Base-by-base conservation (phyloP, 2,797 vertebrate genomes). In the Helostoma temminkii region DNA sequence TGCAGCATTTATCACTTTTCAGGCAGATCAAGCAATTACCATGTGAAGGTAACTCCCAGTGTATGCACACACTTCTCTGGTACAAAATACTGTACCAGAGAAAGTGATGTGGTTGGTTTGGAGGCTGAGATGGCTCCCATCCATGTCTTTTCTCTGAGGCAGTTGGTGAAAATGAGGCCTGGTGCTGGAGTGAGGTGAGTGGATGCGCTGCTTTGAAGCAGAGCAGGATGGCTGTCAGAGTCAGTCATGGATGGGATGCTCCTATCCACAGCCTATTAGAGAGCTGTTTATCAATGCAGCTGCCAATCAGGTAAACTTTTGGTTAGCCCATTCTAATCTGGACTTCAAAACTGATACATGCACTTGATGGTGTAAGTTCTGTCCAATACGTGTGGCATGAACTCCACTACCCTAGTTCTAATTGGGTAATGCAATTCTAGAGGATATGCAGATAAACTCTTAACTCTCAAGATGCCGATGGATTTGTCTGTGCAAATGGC, bases 241-340 rank as follows among this genome's bases (percentile, higher is more conserved):
- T 70, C 86, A 89, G 90, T 92, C 93, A 92, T 89, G 88, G 83
- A 90, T 89, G 90, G 88, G 84, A 87, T 89, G 81, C 80, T 92
- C 81, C 78, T 80, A 80, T 89, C 85, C 79, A 76, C 80, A 84
- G 86, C 86, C 89, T 90, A 91, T 93, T 92, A 92, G 88, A 82
- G 83, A 83, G 82, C 83, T 88, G 88, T 89, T 91, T 91, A 92
- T 90, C 90, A 92, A 87, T 91, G 88, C 76, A 82, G 78, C 86
- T 81, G 83, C 75, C 84, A 88, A 85, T 92, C 81, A 82, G 83
- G 65, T 37, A 49, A 52, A 63, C 75, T 83, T 53, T 62, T 69
- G 80, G 73, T 85, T 85, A 76, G 68, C 71, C 82, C 70, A 56
- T 71, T 87, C 70, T 91, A 89, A 91, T 92, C 76, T 89, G 78